phyloP scores from a whole-genome alignment of 2,113 vertebrate genomes.

The Orycteropus afer region DNA sequence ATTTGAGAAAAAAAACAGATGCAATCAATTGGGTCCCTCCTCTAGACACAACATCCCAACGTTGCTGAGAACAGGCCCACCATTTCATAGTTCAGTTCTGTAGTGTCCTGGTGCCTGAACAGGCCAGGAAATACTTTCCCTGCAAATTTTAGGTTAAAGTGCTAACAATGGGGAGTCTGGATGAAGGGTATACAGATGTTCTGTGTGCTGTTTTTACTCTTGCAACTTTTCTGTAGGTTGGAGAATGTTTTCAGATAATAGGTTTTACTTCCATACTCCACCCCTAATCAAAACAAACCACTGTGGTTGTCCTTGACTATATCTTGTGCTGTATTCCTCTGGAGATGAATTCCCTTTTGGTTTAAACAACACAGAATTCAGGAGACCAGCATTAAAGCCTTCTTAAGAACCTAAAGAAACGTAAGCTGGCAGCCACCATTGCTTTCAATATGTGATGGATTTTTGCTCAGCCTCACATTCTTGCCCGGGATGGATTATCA shows the following conservation, averaged over 20 bases:
- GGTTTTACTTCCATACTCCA: neutral
- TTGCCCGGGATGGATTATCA: conserved; percentile 45
- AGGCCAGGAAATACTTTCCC: neutral
- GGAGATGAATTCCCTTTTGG: neutral
- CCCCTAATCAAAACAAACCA: neutral
- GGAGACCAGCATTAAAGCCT: neutral
- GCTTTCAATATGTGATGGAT: neutral
- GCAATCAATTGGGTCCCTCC: neutral
- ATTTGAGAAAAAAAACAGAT: neutral
- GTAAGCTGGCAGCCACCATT: neutral
- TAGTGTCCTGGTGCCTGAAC: neutral
- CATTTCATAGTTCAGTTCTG: neutral
- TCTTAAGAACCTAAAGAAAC: neutral
- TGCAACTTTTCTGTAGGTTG: neutral
- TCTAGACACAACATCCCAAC: neutral
- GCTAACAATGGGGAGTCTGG: neutral
- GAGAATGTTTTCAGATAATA: neutral
- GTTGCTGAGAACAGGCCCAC: neutral
- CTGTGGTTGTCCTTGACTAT: neutral
- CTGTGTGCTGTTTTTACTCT: neutral
- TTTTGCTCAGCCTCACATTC: conserved; percentile 22
- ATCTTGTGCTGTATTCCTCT: neutral
- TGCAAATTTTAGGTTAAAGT: neutral
- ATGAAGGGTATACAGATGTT: neutral
- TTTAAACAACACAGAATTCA: neutral